These are phyloP conservation scores for Galagoides demidoff DNA, from an alignment of 2,797 vertebrate species.

Conservation along the genomic window DNA sequence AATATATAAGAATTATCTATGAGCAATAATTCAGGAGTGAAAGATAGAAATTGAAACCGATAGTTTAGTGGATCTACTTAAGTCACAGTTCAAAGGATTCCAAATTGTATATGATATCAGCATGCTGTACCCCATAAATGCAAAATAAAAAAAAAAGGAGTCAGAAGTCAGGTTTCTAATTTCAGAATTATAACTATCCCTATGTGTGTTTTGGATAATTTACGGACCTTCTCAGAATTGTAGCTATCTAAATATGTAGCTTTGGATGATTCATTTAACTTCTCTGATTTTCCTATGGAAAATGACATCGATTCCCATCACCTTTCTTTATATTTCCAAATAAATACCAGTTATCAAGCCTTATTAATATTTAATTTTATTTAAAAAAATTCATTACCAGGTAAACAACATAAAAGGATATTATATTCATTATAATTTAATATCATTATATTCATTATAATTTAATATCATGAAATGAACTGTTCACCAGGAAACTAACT, in stretches of 20 bases:
- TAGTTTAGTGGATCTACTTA: not conserved
- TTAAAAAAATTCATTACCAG: not conserved
- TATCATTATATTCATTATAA: too few relatives aligned
- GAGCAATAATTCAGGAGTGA: not conserved
- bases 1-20: not conserved
- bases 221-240: not conserved
- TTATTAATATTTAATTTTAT: not conserved
- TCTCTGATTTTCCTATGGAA: not conserved
- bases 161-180: not conserved
- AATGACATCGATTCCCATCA: not conserved
- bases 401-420: not conserved
- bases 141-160: not conserved
- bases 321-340: not conserved
- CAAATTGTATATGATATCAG: too few relatives aligned
- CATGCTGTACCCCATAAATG: too few relatives aligned
- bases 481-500: not conserved
- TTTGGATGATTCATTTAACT: not conserved
- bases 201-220: conserved; percentile 9
- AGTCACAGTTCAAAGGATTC: not conserved
- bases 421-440: not conserved
- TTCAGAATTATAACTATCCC: not conserved
- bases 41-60: not conserved
- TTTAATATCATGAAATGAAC: not conserved
- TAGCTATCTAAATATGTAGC: not conserved
- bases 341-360: not conserved